Evolutionary conservation across 2,113 vertebrate genomes (phyloP), one percentile per base, ranked within the genome.

Genomic region (Petrocephalus microphthalmus): DNA sequence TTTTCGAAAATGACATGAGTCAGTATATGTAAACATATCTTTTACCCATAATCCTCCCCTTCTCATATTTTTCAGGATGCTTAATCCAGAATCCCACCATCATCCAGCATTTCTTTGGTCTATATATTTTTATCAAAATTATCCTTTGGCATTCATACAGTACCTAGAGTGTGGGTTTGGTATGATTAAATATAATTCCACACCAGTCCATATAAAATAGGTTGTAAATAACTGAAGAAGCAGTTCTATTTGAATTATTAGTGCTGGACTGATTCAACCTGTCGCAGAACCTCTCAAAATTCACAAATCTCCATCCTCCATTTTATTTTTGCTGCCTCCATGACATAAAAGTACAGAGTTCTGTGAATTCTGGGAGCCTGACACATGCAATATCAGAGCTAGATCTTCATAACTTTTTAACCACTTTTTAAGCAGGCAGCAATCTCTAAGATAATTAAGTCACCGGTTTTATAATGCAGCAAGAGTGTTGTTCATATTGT

Each of bases 1-100:
- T 42, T 60, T n/a, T n/a, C 20, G 10, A 25, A 25, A 20, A 45
- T n/a, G 15, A 60, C 85, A 64, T 56, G 22, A 52, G 17, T 86
- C 84, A 56, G 45, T 33, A 10, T n/a, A 85, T 7, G 52, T 54
- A 84, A 84, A 84, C 81, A 84, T 84, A 51, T 84, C 0, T 84
- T 84, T 84, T 84, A 84, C 81, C 81, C 81, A 84, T 3, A 85
- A 84, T 84, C 82, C 47, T 49, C 25, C 20, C 45, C 49, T 33
- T 54, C 5, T 15, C 13, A 0, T 37, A 53, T 54, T 54, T 56
- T 83, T 83, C 45, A 47, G 49, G 51, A 33, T 37, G 22, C 15
- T 85, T 56, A 6, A 85, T 85, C 20, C 52, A 85, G 25, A 85
- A 85, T 33, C 25, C 29, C 84, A 56, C n/a, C 17, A 29, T 2